Base-by-base conservation (phyloP, 2,113 vertebrate species). In the Neotragus moschatus region DNA sequence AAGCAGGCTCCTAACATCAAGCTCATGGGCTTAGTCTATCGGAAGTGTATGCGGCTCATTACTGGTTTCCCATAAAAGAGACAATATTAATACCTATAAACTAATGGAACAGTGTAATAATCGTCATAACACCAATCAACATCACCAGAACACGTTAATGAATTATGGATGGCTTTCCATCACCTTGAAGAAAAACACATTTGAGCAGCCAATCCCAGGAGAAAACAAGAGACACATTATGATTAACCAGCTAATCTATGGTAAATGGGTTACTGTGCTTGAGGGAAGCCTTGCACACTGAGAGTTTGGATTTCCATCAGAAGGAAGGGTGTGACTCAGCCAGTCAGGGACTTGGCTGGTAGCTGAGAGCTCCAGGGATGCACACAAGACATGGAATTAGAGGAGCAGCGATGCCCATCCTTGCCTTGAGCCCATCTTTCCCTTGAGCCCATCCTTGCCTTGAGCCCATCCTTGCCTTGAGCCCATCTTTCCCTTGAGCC, bases 101-200 rank as follows among this genome's bases (percentile, higher is more conserved):
- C 82, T 87, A 90, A 96, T 88, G 73, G 53, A 51, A 90, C 75
- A 87, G 63, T 77, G 80, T 92, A 94, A 84, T 90, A 58, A 96
- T 95, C 43, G 4, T 92, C 96, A n/a, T 58, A 87, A 93, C 36
- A 85, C 94, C 51, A 70, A 90, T 96, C 97, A 97, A 60, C 96
- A 92, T 93, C 87, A 88, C 36, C 63, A 88, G 84, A 88, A 53
- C 56, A 81, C 13, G 43, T 89, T 60, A 92, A 96, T 95, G 97
- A 97, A 96, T 97, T 84, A 47, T 92, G 84, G 94, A 94, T 75
- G 58, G 88, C 80, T 96, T 94, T 39, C 36, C 58, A 93, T 60
- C 63, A 77, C 91, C 86, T 92, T 86, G 96, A 96, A 96, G 95
- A 81, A 96, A 97, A 93, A 77, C 79, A 94, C 86, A 75, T 90